Base-by-base conservation (phyloP, 2,797 vertebrate genomes). In the Arctocebus calabarensis region DNA sequence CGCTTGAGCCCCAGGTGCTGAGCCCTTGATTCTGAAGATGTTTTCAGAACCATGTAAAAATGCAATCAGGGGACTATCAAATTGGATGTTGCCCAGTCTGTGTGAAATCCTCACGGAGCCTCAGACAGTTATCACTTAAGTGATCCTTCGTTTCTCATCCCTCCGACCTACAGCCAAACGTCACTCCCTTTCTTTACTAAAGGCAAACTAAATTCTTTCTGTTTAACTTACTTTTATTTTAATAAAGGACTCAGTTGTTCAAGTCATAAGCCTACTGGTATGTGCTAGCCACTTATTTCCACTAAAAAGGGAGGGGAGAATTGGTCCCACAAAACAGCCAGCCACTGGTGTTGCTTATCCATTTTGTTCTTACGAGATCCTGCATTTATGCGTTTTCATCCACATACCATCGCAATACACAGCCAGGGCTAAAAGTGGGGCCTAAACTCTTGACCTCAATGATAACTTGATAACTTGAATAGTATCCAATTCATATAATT, bases 201-300 rank as follows among this genome's bases (percentile, higher is more conserved):
- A 86, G 37, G 52, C 52, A 34, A 91, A 82, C 34, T 71, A 84
- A 84, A 66, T 84, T 48, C 32, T 94, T 88, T 88, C 43, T 59
- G 55, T 68, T 79, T 81, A 48, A 52, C 75, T 70, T 85, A 10
- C 89, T 88, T 83, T 90, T 64, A 61, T 82, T 89, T 79, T 84
- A 84, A 74, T 93, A 83, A 87, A 84, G 17, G 81, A 92, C 73
- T 86, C 45, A 55, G 1, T 64, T 93, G 62, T 93, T 91, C 43
- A 45, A 55, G 66, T 92, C 34, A 59, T 61, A 92, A 68, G 12
- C 71, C 78, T 94, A 8, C 29, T 48, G 32, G 22, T 73, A 14
- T 59, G 27, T 84, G 37, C 68, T 55, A 90, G 68, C 37, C 68
- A 85, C 13, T 62, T 52, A 83, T 55, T 52, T 16, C 20, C 81